These are phyloP conservation scores for Mormyrus iriodes DNA, from an alignment of 2,113 vertebrate genomes.

Conservation along the genomic window DNA sequence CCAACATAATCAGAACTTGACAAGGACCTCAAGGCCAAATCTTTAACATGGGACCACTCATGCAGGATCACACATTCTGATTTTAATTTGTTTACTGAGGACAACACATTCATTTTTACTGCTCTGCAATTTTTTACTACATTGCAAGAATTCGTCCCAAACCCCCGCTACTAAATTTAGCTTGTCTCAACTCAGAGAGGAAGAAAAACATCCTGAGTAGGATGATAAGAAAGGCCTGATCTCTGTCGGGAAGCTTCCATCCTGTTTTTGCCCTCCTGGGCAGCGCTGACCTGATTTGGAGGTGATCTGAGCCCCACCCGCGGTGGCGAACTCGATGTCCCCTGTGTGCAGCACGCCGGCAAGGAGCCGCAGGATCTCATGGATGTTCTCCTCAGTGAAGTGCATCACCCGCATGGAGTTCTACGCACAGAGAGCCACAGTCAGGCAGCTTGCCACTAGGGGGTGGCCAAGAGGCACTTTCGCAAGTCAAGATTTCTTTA, in stretches of 20 bases:
- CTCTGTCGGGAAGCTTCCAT: neutral
- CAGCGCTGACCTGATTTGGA: constrained; percentile 78
- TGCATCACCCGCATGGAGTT: constrained; percentile 88
- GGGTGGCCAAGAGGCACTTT: neutral
- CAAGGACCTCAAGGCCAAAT: neutral
- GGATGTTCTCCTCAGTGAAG: constrained; percentile 79
- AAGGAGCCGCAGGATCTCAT: constrained; percentile 79
- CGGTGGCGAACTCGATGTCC: constrained; percentile 90
- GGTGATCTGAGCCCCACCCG: constrained; percentile 88
- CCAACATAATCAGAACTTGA: neutral
- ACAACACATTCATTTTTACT: neutral
- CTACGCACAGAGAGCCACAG: constrained; percentile 46
- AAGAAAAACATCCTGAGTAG: neutral
- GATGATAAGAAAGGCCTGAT: neutral
- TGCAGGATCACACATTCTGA: neutral
- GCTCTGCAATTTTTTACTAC: neutral
- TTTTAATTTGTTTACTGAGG: neutral
- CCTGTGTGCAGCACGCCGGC: constrained; percentile 84
- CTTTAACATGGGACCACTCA: neutral
- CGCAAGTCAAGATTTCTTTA: neutral
- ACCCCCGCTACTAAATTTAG: neutral
- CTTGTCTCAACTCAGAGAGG: neutral
- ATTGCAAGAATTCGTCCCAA: neutral
- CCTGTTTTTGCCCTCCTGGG: neutral
- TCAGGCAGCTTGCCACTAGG: neutral